These are phyloP conservation scores for Gila orcuttii DNA, from an alignment of 2,113 vertebrate genomes.

Conservation along the genomic window DNA sequence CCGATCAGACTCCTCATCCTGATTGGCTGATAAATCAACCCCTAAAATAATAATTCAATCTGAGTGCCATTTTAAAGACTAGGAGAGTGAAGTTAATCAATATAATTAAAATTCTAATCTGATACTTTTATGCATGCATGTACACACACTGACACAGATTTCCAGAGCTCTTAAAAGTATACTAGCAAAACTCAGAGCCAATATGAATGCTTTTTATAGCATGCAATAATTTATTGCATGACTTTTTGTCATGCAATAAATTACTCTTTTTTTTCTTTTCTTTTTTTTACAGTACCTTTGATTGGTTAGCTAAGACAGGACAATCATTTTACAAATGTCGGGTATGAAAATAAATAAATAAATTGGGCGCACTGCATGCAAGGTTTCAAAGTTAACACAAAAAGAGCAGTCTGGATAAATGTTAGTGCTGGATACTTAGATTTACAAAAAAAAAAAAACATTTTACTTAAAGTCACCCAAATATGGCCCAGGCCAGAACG, in stretches of 20 bases:
- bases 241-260: no score
- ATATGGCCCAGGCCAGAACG: neutral
- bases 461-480: neutral
- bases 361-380: neutral
- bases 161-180: no score
- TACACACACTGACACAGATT: neutral
- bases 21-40: slow-evolving; percentile 96
- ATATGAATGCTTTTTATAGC: no score
- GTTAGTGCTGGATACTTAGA: neutral
- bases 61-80: slow-evolving; percentile 4
- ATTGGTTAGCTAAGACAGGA: no score
- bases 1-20: slow-evolving; percentile 93
- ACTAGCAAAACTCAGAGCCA: no score
- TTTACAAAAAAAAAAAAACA: neutral
- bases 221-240: no score
- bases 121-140: neutral
- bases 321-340: no score
- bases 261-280: no score
- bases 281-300: no score
- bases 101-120: neutral
- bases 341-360: no score
- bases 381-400: neutral
- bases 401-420: neutral
- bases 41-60: slow-evolving; percentile 72
- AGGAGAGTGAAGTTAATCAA: neutral